phyloP scores from a whole-genome alignment of 1,140 invertebrate species.

The Ceratosolen solmsi region DNA sequence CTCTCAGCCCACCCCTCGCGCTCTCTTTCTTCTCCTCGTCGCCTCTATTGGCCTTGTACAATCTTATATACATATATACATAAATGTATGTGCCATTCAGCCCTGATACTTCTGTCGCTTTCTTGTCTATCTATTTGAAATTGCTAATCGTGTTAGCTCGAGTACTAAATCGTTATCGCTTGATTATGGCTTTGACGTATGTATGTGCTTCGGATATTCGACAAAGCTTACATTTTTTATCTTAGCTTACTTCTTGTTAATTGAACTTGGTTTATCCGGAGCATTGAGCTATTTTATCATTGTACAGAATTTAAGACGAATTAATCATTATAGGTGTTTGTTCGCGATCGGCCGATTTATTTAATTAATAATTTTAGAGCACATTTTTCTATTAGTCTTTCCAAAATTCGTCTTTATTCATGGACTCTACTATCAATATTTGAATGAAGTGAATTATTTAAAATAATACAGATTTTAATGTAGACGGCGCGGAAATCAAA shows the following conservation, averaged over 20 bases:
- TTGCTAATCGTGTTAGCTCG: slow-evolving; percentile 19
- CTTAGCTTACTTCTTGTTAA: too few relatives aligned
- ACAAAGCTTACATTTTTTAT: not conserved
- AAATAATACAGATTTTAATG: too few relatives aligned
- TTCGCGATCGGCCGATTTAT: too few relatives aligned
- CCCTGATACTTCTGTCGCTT: not conserved
- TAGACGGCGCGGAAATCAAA: too few relatives aligned
- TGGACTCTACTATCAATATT: too few relatives aligned
- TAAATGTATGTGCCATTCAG: not conserved
- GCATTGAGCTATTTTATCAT: not conserved
- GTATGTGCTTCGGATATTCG: not conserved
- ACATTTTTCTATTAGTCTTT: too few relatives aligned
- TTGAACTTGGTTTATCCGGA: not conserved
- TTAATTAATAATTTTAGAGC: too few relatives aligned
- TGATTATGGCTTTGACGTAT: not conserved
- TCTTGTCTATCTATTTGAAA: slow-evolving; percentile 31
- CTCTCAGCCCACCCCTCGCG: slow-evolving; percentile 50
- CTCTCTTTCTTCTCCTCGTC: not conserved
- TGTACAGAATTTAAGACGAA: not conserved
- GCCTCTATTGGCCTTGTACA: not conserved
- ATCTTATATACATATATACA: not conserved
- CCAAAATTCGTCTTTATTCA: too few relatives aligned
- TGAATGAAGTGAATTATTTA: too few relatives aligned
- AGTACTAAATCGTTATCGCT: slow-evolving; percentile 1
- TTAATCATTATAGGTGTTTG: too few relatives aligned